Conservation (phyloP, 2,797 vertebrate species). For the Rhinella marina region DNA sequence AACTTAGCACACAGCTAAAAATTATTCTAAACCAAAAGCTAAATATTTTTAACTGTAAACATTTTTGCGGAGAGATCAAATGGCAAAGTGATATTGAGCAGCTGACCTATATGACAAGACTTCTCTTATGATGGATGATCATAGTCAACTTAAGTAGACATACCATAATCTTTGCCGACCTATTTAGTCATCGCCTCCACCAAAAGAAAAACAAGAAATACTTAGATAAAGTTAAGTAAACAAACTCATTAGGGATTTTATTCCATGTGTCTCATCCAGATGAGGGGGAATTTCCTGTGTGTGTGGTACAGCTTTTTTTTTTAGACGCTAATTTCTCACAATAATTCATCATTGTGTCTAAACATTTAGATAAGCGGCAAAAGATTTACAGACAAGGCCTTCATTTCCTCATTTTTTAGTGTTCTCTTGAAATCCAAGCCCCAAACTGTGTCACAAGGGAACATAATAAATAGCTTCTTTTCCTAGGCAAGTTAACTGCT, state of each 20-base stretch:
- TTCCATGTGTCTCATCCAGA: conserved; percentile 19
- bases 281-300: conserved; percentile 47
- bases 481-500: conserved; percentile 30
- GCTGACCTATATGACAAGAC: conserved; percentile 38
- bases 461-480: conserved; percentile 35
- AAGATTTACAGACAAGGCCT: conserved; percentile 58
- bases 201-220: conserved; percentile 49
- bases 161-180: conserved; percentile 37
- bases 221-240: conserved; percentile 57
- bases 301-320: conserved; percentile 43
- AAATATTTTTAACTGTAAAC: conserved; percentile 27
- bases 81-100: conserved; percentile 45
- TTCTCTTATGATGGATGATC: conserved; percentile 52
- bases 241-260: conserved; percentile 56
- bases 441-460: conserved; percentile 27
- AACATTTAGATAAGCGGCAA: conserved; percentile 59
- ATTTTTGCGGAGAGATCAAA: conserved; percentile 18
- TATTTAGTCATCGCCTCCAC: conserved; percentile 47
- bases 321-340: conserved; percentile 52
- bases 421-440: conserved; percentile 47
- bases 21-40: neutral
- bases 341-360: conserved; percentile 61
- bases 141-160: conserved; percentile 38
- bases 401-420: conserved; percentile 56
- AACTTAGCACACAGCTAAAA: neutral